phyloP scores from a whole-genome alignment of 2,113 vertebrate genomes.

The Deroptyus accipitrinus region DNA sequence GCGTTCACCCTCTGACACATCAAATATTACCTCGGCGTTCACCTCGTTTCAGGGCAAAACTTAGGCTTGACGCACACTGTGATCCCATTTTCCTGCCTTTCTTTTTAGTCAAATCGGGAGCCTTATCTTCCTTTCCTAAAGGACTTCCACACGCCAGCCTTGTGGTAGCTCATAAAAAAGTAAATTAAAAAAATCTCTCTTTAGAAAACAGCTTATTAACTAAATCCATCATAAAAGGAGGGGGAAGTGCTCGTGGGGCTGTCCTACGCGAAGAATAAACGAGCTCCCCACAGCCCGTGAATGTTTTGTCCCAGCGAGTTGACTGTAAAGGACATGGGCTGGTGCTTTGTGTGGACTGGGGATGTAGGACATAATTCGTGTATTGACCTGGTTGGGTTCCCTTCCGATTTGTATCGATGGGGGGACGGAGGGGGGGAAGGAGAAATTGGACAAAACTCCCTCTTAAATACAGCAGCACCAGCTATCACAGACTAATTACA shows the following conservation, averaged over 20 bases:
- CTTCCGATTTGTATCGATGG: neutral
- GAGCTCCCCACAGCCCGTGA: accelerated
- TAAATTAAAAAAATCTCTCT: neutral
- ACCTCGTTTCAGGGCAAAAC: neutral
- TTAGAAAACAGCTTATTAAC: neutral
- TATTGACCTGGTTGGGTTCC: accelerated
- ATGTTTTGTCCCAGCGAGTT: neutral
- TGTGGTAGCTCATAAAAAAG: neutral
- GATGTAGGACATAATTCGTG: accelerated
- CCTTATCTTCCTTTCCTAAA: neutral
- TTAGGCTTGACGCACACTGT: neutral
- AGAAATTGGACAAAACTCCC: neutral
- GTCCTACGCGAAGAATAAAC: neutral
- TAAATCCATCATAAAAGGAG: neutral
- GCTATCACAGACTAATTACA: accelerated
- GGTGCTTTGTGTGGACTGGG: neutral
- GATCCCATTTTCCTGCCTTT: neutral
- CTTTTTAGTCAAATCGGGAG: neutral
- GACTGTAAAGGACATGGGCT: neutral
- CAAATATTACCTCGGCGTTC: neutral
- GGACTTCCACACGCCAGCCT: neutral
- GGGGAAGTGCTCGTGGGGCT: neutral
- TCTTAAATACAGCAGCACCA: neutral
- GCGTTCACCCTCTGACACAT: neutral
- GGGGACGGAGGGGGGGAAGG: accelerated